These are phyloP conservation scores for Yasuhikotakia modesta DNA, from an alignment of 2,797 vertebrate genomes.

Conservation along the genomic window DNA sequence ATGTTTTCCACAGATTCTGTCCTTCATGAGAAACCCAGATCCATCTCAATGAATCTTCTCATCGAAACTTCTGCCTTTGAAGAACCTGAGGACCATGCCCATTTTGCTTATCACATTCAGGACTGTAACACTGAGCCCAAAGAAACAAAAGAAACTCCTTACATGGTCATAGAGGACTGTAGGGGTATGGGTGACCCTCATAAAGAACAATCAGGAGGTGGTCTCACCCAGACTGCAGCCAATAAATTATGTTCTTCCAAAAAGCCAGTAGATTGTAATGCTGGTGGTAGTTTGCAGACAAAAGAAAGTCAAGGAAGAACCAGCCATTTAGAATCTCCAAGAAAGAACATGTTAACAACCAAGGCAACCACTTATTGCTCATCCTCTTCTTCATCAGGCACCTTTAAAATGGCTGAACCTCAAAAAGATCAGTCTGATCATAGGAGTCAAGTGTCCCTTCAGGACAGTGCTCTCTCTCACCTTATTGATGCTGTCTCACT, in stretches of 20 bases:
- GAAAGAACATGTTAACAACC: slow-evolving; percentile 66
- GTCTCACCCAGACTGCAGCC: slow-evolving; percentile 48
- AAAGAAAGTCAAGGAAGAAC: slow-evolving; percentile 40
- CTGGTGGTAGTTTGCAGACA: slow-evolving; percentile 41
- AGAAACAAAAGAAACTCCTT: slow-evolving; percentile 68
- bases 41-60: slow-evolving; percentile 74
- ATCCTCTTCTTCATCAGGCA: slow-evolving; percentile 63
- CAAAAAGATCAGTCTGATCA: slow-evolving; percentile 61
- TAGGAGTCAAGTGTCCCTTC: slow-evolving; percentile 72
- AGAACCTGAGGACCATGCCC: slow-evolving; percentile 52
- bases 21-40: slow-evolving; percentile 67
- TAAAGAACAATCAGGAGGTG: slow-evolving; percentile 62
- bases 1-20: slow-evolving; percentile 68
- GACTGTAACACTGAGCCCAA: slow-evolving; percentile 54
- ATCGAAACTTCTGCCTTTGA: slow-evolving; percentile 66
- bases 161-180: slow-evolving; percentile 67
- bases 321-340: slow-evolving; percentile 49
- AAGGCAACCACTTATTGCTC: slow-evolving; percentile 65
- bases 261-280: slow-evolving; percentile 32
- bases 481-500: slow-evolving; percentile 89
- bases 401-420: slow-evolving; percentile 54
- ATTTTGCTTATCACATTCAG: slow-evolving; percentile 55
- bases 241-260: slow-evolving; percentile 45
- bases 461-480: slow-evolving; percentile 87
- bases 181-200: slow-evolving; percentile 64